Evolutionary conservation across 1,140 invertebrate species (phyloP), one percentile per base, ranked within the genome.

Genomic region (Aphelenchoides fujianensis): DNA sequence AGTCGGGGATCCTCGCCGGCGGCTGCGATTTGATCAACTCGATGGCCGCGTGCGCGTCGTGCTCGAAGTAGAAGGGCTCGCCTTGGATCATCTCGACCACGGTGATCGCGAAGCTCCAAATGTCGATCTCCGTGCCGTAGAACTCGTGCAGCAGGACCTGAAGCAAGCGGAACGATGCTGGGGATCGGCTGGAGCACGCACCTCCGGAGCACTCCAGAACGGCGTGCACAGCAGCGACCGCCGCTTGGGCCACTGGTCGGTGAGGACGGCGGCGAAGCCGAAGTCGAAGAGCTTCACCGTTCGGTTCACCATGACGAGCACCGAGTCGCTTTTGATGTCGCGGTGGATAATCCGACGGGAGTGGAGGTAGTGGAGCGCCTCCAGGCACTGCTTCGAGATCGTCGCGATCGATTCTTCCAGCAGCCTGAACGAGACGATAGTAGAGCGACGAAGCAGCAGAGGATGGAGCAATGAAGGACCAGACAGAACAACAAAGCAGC

Each of bases 51-150:
- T 98, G 85, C 16, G 95, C 95, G 31, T 94, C 93, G 86, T 98
- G 95, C 86, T 97, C 97, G 86, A 98, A 98, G 86, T 97, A 98
- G 0, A 95, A 95, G 54, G 96, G 96, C 86, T 98, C 95, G 0
- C 95, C 94, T 85, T 98, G 95, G 0, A 98, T 92, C 95, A 98
- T 98, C 69, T 88, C 84, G 68, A 95, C 94, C 5, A 85, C 91
- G 92, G 95, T 96, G 69, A 96, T 95, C 67, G 93, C 72, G n/a
- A 78, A 78, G 19, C 75, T 74, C 74, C 74, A 75, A 55, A 75
- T 75, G 48, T 75, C 74, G 19, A 61, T 72, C 28, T 66, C 71
- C n/a, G 74, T 78, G 23, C 71, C 74, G 32, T 75, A 78, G 23
- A n/a, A 12, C 19, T 74, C 23, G 32, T 66, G 31, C 27, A 5